These are phyloP conservation scores for Acleris laterana DNA, from an alignment of 2,888 invertebrate species.

Conservation along the genomic window DNA sequence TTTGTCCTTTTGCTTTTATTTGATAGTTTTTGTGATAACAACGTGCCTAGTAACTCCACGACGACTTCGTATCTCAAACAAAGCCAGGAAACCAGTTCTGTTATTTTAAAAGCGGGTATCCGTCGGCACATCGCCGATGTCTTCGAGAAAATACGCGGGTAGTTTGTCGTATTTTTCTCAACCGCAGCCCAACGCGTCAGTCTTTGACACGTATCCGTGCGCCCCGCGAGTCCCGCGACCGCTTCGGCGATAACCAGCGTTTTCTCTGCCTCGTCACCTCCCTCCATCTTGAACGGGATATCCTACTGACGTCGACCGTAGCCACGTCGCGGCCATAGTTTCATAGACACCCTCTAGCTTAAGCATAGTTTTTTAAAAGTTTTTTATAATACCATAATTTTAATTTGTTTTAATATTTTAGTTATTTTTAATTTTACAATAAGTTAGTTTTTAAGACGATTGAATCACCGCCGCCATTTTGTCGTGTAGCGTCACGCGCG, in stretches of 20 bases:
- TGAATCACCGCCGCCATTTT: conserved; percentile 63
- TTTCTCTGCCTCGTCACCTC: conserved; percentile 40
- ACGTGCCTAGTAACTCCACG: background rate
- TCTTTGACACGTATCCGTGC: conserved; percentile 67
- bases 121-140: background rate
- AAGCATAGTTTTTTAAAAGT: conserved; percentile 45
- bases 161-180: conserved; percentile 42
- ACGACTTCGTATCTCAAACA: background rate
- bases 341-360: conserved; percentile 55
- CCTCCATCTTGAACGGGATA: conserved; percentile 42
- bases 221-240: conserved; percentile 53
- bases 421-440: conserved; percentile 42
- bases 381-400: conserved; percentile 47
- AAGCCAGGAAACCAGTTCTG: conserved; percentile 7
- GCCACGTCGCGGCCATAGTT: conserved; percentile 47
- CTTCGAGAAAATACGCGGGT: conserved; percentile 50
- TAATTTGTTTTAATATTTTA: conserved; percentile 47
- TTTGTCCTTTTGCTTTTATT: no score
- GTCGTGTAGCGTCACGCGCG: conserved; percentile 49
- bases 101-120: conserved; percentile 11
- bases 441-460: conserved; percentile 49
- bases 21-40: background rate
- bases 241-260: conserved; percentile 44
- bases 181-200: conserved; percentile 48
- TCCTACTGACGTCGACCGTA: conserved; percentile 42